Base-by-base conservation (phyloP, 2,797 vertebrate genomes). In the Diceros bicornis region DNA sequence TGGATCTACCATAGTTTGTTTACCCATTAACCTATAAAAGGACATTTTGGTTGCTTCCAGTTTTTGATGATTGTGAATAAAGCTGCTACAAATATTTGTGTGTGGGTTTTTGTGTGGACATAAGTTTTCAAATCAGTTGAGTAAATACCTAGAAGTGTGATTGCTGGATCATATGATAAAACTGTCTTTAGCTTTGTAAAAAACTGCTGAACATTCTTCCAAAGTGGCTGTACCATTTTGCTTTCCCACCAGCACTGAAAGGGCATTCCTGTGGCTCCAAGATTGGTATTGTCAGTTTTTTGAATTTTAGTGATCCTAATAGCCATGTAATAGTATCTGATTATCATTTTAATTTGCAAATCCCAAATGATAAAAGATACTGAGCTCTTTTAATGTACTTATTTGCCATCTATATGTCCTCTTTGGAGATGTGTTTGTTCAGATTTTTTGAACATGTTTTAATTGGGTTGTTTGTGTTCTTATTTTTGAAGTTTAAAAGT, bases 401-500 rank as follows among this genome's bases (percentile, higher is more conserved):
- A 82, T 68, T 88, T 88, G 50, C 21, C 25, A 41, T 29, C 50
- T 82, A 83, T 64, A 50, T 92, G 81, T 4, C 50, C 74, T 37
- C 61, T 50, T 88, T 68, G 27, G 59, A 92, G 77, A 41, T 41
- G 8, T 59, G 37, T 62, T 55, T 81, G n/a, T 68, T 96, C 25
- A 75, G 25, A 68, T 69, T 5, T 75, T 82, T 88, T 68, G 50
- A 77, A 68, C 34, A 88, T 69, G 52, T 57, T 95, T 61, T 83
- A 92, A 61, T 77, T 75, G 62, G 9, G 82, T 61, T 69, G 44
- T 44, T 59, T 95, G 83, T 57, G 29, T 88, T 82, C 47, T 78
- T 69, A 61, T 64, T 62, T 95, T 88, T 92, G 17, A 93, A 50
- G 66, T 82, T 87, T 92, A 66, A 57, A 75, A 37, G 20, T 50